A percentile compares a stretch with the other conserved stretches of the same genome.
These are phyloP conservation scores for Sebastiscus tertius DNA, from an alignment of 2,797 vertebrate species.

Conservation along the genomic window DNA sequence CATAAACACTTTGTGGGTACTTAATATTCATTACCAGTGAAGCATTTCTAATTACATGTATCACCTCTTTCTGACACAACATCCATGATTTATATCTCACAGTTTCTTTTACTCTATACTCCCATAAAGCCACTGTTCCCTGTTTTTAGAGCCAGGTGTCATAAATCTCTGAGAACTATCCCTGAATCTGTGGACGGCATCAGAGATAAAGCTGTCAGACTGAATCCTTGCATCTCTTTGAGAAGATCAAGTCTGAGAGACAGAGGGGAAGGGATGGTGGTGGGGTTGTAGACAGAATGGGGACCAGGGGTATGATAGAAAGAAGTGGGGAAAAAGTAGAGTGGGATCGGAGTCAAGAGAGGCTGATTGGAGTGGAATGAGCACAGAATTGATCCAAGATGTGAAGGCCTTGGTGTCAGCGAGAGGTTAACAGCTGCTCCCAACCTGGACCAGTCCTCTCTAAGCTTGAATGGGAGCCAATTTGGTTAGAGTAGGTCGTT, in stretches of 20 bases:
- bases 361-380: slow-evolving; percentile 40
- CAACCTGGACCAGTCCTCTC: background rate
- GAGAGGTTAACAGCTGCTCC: slow-evolving; percentile 55
- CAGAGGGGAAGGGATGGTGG: background rate
- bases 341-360: background rate
- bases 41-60: slow-evolving; percentile 1
- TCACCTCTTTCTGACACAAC: slow-evolving; percentile 25
- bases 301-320: background rate
- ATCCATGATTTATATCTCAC: background rate
- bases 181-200: slow-evolving; percentile 23
- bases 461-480: slow-evolving; percentile 16
- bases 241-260: slow-evolving; percentile 15
- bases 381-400: slow-evolving; percentile 43
- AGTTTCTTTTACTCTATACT: slow-evolving; percentile 1
- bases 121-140: slow-evolving; percentile 8
- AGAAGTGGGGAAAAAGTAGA: background rate
- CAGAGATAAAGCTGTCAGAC: slow-evolving; percentile 45
- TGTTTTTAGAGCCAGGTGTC: slow-evolving; percentile 30
- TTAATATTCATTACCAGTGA: slow-evolving; percentile 9
- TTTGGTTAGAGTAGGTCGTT: background rate
- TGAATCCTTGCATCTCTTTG: slow-evolving; percentile 42
- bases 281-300: background rate
- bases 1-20: background rate
- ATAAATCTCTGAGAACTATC: slow-evolving; percentile 35
- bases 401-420: slow-evolving; percentile 21